Evolutionary conservation across 1,140 invertebrate species (phyloP), one percentile per base, ranked within the genome.

Genomic region (Rhyzopertha dominica): DNA sequence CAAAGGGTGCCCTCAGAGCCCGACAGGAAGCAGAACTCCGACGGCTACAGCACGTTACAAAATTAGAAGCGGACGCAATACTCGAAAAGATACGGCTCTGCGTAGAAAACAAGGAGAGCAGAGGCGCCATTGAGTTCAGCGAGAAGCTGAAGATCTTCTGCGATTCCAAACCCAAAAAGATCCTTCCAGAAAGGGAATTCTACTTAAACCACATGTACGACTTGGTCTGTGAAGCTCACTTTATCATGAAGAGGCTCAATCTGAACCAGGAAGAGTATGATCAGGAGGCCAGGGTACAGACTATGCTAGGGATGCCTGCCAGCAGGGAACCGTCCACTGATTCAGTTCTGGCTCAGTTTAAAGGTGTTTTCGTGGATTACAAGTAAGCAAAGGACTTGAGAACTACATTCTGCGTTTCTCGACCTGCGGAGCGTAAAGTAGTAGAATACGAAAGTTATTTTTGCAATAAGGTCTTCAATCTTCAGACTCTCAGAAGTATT

Each of bases 1-100:
- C 69, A 32, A 72, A 71, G 1, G 68, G 67, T 39, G 52, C 71
- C 43, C 63, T 74, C 24, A 67, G 65, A 46, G 63, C 63, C 17
- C 67, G 72, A 37, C 69, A 70, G 20, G 62, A 70, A 38, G 49
- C 53, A n/a, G 60, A 74, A 17, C 51, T 74, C 10, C 47, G 57
- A 22, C 64, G 61, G 37, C 67, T 73, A 53, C 68, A 71, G 32
- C 58, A 67, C 37, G 64, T 64, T 5, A 66, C 67, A 3, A 67
- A 65, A 20, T 62, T 56, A 9, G 71, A 70, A 31, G 69, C 72
- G 10, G 69, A 74, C 49, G 56, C 59, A 14, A 48, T 74, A 16
- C 43, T 74, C 14, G 61, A 52, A 52, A 63, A 68, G 39, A 63
- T 76, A 32, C 60, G 67, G 24, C 65, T 63, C n/a, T 68, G 66